Evolutionary conservation across 2,113 vertebrate genomes (phyloP).

Genomic region (Amia ocellicauda): DNA sequence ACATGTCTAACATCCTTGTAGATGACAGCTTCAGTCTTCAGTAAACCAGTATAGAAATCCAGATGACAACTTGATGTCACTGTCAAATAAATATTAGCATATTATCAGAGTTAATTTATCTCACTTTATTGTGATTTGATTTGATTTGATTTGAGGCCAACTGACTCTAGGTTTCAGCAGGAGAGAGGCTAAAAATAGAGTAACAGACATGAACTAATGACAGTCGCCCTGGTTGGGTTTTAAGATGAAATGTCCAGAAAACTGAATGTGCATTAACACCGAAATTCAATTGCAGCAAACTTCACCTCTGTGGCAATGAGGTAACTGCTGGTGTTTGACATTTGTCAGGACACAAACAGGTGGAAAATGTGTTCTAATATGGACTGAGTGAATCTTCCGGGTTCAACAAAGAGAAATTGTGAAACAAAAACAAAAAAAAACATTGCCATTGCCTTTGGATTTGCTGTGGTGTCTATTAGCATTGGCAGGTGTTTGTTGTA

Average conservation of each 20-base stretch:
- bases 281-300: not conserved
- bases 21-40: slow-evolving; percentile 41
- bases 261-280: not conserved
- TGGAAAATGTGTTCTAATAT: not conserved
- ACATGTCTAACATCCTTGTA: slow-evolving; percentile 52
- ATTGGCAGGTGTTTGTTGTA: not conserved
- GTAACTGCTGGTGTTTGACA: not conserved
- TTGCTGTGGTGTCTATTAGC: too few relatives aligned
- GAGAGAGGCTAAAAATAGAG: slow-evolving; percentile 46
- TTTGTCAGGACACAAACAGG: not conserved
- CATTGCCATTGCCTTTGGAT: not conserved
- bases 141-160: too few relatives aligned
- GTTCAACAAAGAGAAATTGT: not conserved
- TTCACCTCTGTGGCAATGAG: not conserved
- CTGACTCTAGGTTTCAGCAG: too few relatives aligned
- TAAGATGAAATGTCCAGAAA: not conserved
- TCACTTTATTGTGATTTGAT: slow-evolving; percentile 51
- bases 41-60: slow-evolving; percentile 47
- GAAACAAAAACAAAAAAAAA: too few relatives aligned
- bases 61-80: slow-evolving; percentile 53
- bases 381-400: not conserved
- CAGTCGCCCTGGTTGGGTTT: not conserved
- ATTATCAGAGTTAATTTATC: slow-evolving; percentile 54
- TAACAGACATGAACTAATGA: slow-evolving; percentile 27
- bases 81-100: slow-evolving; percentile 68